Evolutionary conservation across 2,113 vertebrate species (phyloP), one percentile per base, ranked within the genome.

Genomic region (Motacilla alba): DNA sequence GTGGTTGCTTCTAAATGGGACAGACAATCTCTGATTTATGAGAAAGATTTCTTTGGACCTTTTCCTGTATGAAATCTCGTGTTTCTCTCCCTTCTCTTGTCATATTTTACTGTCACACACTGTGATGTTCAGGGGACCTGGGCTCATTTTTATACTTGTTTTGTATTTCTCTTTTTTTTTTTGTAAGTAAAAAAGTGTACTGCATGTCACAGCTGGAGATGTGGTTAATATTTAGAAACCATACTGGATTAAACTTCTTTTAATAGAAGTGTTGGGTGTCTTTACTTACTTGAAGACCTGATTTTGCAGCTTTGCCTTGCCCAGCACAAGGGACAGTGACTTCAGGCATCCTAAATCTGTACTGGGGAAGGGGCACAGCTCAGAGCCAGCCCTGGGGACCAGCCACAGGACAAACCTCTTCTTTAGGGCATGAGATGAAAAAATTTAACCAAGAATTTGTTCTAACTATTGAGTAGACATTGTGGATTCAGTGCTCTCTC

Each of bases 221-320:
- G 41, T 84, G 93, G 80, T 93, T 90, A 69, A 52, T 89, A 94
- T 93, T 94, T 94, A 96, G 92, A 94, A 95, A 88, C 70, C 87
- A 87, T 79, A 67, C 39, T 95, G 92, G 86, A 98, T 97, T 98
- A 98, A 98, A 97, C 46, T 58, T 85, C 75, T 83, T 94, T 90
- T 93, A 91, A 72, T 56, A 77, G 37, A 92, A 60, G 16, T 9
- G 7, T 13, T 70, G 20, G 10, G 22, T 73, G 44, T 80, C 67
- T 88, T 82, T 41, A 53, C 27, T 95, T 73, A 44, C 12, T 87
- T 86, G 44, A n/a, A 94, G 24, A 59, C 5, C 31, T 28, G 35
- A 11, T 67, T 76, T 68, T 59, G 26, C 31, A 56, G 58, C 78
- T 37, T 70, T 66, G 39, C 37, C 58, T 82, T 60, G 31, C n/a